phyloP scores from a whole-genome alignment of 2,888 invertebrate genomes.

The Nymphalis polychloros region DNA sequence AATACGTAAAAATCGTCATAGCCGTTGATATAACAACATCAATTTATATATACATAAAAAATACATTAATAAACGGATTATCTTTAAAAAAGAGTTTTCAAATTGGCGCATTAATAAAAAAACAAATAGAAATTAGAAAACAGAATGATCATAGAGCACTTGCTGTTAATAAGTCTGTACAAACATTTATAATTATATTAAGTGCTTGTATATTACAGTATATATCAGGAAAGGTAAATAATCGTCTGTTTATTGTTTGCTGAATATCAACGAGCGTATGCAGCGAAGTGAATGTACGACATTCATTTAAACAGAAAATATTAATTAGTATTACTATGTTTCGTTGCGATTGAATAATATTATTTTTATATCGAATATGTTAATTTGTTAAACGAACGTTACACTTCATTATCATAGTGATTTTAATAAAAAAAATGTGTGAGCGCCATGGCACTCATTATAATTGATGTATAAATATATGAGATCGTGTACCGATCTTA shows the following conservation, averaged over 20 bases:
- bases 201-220: neutral
- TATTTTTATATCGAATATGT: too few relatives aligned
- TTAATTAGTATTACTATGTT: constrained; percentile 1
- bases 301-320: constrained; percentile 8
- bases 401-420: neutral
- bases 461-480: too few relatives aligned
- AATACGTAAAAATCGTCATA: too few relatives aligned
- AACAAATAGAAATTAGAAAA: too few relatives aligned
- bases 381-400: neutral
- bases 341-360: neutral
- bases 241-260: neutral
- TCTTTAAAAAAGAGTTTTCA: too few relatives aligned
- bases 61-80: too few relatives aligned
- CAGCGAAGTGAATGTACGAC: neutral
- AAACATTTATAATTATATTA: constrained; percentile 3
- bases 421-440: too few relatives aligned
- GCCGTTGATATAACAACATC: too few relatives aligned
- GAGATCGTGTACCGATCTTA: too few relatives aligned
- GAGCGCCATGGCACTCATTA: too few relatives aligned
- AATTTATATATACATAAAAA: too few relatives aligned
- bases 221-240: neutral
- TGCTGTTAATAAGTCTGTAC: neutral
- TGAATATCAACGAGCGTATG: neutral
- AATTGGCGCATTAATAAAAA: neutral
- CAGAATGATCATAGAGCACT: neutral